These are phyloP conservation scores for Megalops cyprinoides DNA, from an alignment of 2,797 vertebrate genomes.

Conservation along the genomic window DNA sequence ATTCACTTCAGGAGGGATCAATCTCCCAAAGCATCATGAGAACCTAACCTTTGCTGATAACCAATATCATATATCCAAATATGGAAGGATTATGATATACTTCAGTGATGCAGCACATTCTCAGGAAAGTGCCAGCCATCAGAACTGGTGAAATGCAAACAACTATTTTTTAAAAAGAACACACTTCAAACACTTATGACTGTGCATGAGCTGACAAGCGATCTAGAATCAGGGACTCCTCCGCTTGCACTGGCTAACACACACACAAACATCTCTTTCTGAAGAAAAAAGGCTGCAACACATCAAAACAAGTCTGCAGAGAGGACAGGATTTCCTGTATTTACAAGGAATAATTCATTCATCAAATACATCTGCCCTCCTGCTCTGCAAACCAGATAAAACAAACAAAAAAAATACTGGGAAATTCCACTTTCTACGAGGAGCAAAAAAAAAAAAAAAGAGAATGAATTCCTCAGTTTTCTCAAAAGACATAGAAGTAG, in stretches of 20 bases:
- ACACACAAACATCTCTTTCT: not conserved
- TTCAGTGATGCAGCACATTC: no score
- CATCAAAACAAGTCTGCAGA: not conserved
- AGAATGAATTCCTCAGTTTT: no score
- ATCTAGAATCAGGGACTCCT: not conserved
- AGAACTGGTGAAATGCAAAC: not conserved
- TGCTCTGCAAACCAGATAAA: constrained; percentile 4
- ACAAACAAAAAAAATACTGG: no score
- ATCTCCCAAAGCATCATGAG: not conserved
- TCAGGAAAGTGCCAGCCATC: no score
- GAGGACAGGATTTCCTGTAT: not conserved
- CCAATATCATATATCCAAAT: no score
- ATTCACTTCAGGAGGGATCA: not conserved
- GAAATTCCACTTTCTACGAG: no score
- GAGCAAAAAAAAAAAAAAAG: no score
- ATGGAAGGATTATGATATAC: no score
- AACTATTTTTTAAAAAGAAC: not conserved
- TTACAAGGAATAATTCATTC: not conserved
- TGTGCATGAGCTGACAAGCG: not conserved
- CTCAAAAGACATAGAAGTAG: no score
- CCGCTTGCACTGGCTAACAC: not conserved
- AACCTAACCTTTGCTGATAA: not conserved
- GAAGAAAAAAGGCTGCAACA: not conserved
- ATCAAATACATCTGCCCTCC: constrained; percentile 3
- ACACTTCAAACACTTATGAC: not conserved